These are phyloP conservation scores for Drosophila fulvimacula DNA, from an alignment of 2,888 invertebrate species.

Conservation along the genomic window DNA sequence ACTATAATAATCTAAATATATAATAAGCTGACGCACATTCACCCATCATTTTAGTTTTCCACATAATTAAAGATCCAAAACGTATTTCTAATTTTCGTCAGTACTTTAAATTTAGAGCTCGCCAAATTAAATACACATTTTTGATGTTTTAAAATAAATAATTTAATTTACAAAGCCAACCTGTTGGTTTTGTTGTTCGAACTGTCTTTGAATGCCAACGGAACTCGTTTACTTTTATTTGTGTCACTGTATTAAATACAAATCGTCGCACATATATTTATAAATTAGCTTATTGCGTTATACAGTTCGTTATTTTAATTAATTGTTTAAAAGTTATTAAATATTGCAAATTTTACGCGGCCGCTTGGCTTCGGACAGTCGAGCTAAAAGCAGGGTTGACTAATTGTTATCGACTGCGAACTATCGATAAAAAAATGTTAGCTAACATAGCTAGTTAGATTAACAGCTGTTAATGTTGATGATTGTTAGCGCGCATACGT, in stretches of 20 bases:
- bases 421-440: conserved; percentile 13
- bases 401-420: neutral
- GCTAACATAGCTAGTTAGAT: conserved; percentile 18
- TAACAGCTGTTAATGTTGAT: conserved; percentile 3
- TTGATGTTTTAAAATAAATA: neutral
- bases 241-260: neutral
- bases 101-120: conserved; percentile 42
- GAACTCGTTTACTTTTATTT: conserved; percentile 24
- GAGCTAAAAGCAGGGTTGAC: conserved; percentile 8
- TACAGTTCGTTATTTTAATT: neutral
- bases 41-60: conserved; percentile 18
- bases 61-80: conserved; percentile 4
- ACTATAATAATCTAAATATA: neutral
- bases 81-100: neutral
- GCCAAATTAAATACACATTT: conserved; percentile 19
- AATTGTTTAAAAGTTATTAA: neutral
- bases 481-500: neutral
- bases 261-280: neutral
- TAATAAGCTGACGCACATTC: conserved; percentile 24
- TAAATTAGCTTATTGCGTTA: neutral
- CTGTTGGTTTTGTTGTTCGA: conserved; percentile 10
- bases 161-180: conserved; percentile 41
- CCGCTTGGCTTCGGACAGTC: conserved; percentile 22
- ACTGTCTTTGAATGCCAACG: conserved; percentile 37
- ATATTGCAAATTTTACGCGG: conserved; percentile 31